These are phyloP conservation scores for Exaiptasia diaphana DNA, from an alignment of 64 coral and sea anemone genomes.

Conservation along the genomic window DNA sequence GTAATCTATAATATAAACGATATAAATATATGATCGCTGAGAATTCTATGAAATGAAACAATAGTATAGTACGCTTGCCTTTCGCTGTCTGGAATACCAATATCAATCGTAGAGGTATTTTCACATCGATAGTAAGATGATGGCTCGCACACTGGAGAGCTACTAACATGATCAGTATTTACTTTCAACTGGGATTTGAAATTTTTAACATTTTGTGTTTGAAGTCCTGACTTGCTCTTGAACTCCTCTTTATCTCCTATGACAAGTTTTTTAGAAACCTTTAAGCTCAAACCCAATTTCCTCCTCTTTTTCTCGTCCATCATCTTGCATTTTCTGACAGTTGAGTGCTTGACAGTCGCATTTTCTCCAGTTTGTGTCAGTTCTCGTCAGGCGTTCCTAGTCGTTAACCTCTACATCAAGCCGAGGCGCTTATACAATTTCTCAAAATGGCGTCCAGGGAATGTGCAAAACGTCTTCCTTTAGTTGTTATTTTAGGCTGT, in stretches of 20 bases:
- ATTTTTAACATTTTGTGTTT: too few species aligned
- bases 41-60: too few species aligned
- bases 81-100: not conserved
- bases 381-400: not conserved
- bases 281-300: slow-evolving; percentile 54
- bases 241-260: not conserved
- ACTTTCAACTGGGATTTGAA: too few species aligned
- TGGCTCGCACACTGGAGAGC: too few species aligned
- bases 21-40: too few species aligned
- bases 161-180: too few species aligned
- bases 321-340: not conserved
- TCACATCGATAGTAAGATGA: too few species aligned
- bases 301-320: slow-evolving; percentile 64
- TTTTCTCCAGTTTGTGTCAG: not conserved
- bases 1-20: too few species aligned
- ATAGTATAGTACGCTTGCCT: not conserved
- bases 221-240: too few species aligned
- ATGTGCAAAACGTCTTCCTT: slow-evolving; percentile 31
- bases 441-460: slow-evolving; percentile 71
- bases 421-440: not conserved
- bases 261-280: slow-evolving; percentile 35
- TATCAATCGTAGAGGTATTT: too few species aligned
- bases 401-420: not conserved
- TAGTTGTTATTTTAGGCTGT: slow-evolving; percentile 90
- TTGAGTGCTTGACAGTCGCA: not conserved